Evolutionary conservation across 2,888 invertebrate genomes (phyloP).

Genomic region (Sceliomorpha sp.): DNA sequence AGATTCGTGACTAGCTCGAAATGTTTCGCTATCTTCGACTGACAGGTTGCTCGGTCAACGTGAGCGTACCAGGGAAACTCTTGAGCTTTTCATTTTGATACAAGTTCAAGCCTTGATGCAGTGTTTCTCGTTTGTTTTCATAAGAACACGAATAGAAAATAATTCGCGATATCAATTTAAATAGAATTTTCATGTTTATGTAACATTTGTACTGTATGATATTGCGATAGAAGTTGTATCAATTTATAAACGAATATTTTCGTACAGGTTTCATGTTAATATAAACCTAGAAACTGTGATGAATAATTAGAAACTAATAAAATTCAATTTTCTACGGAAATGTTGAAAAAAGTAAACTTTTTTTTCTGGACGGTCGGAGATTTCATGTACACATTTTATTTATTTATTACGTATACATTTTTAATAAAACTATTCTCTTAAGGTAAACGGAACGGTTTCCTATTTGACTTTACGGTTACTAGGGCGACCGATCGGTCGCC

Average conservation of each 20-base stretch:
- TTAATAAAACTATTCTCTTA: too few relatives aligned
- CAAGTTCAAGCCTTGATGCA: slow-evolving; percentile 10
- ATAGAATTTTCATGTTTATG: slow-evolving; percentile 3
- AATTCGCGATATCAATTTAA: slow-evolving; percentile 15
- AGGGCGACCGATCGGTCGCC: too few relatives aligned
- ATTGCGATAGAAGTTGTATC: slow-evolving; percentile 7
- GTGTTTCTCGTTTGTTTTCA: slow-evolving; percentile 18
- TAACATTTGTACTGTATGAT: slow-evolving; percentile 29
- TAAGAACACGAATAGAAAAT: slow-evolving; percentile 24
- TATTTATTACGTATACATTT: too few relatives aligned
- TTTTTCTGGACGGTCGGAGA: slow-evolving; percentile 50
- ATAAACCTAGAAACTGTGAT: slow-evolving; percentile 2
- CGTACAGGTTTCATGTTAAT: too few relatives aligned
- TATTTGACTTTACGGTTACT: too few relatives aligned
- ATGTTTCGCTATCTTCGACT: slow-evolving; percentile 47
- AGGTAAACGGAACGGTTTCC: too few relatives aligned
- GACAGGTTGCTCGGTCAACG: slow-evolving; percentile 24
- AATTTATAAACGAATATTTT: slow-evolving; percentile 5
- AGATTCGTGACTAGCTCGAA: slow-evolving; percentile 75
- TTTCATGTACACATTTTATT: slow-evolving; percentile 23
- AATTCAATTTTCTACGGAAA: slow-evolving; percentile 11
- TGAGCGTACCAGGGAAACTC: slow-evolving; percentile 45
- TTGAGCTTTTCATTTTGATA: slow-evolving; percentile 39
- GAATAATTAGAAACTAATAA: background rate
- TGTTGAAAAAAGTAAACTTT: slow-evolving; percentile 38